Evolutionary conservation across 2,888 invertebrate genomes (phyloP), one percentile per base, ranked within the genome.

Genomic region (Mythimna impura): DNA sequence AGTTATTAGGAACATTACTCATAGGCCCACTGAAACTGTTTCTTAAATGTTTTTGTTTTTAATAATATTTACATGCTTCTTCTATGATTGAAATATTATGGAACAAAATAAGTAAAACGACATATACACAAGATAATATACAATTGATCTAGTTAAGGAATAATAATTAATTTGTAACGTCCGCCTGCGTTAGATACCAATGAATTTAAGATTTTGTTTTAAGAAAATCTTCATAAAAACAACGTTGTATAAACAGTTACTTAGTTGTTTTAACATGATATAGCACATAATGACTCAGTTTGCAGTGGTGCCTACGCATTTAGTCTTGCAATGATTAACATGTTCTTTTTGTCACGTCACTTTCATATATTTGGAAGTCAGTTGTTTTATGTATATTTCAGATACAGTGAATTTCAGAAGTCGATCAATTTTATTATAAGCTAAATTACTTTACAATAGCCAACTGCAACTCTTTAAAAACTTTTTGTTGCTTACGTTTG

Each of bases 111-210:
- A 25, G 20, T 47, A 58, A 60, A 34, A 52, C 6, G 8, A 60
- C 22, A 71, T 12, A 54, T 9, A 43, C 67, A 71, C 25, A 40
- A 78, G 40, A 22, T 78, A 68, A 63, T 78, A 65, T 63, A 71
- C 65, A 68, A 60, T 66, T 67, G 43, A 63, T 70, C 36, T 72
- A 80, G 71, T 80, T 85, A 66, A 66, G 60, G 36, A 67, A 64
- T 77, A 71, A 73, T 47, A 43, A 20, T 80, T 69, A 85, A 74
- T 81, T 65, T 62, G 36, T 71, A 76, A 78, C 58, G 63, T 75
- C 86, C 86, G 84, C 82, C 84, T 85, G 73, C 71, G 54, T 82
- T 75, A 62, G 69, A 84, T 86, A 79, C 84, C 86, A 85, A 85
- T 85, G 84, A 84, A 79, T 85, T 72, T 78, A 62, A 74, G 61